Evolutionary conservation across 1,140 invertebrate genomes (phyloP), one percentile per base, ranked within the genome.

Genomic region (Semibalanus balanoides): DNA sequence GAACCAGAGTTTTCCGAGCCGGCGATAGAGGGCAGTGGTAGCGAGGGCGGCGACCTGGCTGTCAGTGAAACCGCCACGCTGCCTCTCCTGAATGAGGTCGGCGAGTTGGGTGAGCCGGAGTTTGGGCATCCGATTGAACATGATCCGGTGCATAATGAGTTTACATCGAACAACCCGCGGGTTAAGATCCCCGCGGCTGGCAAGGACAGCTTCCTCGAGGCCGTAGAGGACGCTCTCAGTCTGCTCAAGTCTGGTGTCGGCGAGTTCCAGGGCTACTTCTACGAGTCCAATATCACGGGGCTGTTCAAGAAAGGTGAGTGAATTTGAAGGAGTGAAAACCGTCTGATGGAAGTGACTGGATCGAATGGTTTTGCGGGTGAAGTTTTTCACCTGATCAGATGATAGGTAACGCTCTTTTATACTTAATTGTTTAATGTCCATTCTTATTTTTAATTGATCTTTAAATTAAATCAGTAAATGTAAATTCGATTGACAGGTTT

Each of bases 191-290:
- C 51, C 1, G 11, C 51, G 14, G 51, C 22, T 19, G 51, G 51
- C 51, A 64, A 64, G 22, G 51, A 64, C 3, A 77, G 31, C 30
- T 88, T 88, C 80, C 82, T 87, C 40, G 87, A 87, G 77, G 86
- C 86, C 78, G 83, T 88, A 79, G 85, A 86, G 81, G 86, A 88
- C 78, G 87, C 88, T 76, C 79, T 88, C 76, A 85, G 84, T 76
- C 87, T 86, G 80, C 85, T 88, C 76, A 88, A 88, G 81, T 87
- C 85, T 43, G 87, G 88, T 43, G 88, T 87, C 51, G 84, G 87
- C 77, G 88, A 89, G n/a, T 89, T 89, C 81, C 87, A 88, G 77
- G 87, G 88, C 80, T 88, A 88, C 78, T 83, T 89, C 73, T 85
- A 85, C 7, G 84, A 86, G 79, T 87, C 87, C 51, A 88, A 88